A percentile compares a stretch with the other conserved stretches of the same genome.
These are phyloP conservation scores for Myodes glareolus DNA, from an alignment of 2,113 vertebrate genomes.

Conservation along the genomic window DNA sequence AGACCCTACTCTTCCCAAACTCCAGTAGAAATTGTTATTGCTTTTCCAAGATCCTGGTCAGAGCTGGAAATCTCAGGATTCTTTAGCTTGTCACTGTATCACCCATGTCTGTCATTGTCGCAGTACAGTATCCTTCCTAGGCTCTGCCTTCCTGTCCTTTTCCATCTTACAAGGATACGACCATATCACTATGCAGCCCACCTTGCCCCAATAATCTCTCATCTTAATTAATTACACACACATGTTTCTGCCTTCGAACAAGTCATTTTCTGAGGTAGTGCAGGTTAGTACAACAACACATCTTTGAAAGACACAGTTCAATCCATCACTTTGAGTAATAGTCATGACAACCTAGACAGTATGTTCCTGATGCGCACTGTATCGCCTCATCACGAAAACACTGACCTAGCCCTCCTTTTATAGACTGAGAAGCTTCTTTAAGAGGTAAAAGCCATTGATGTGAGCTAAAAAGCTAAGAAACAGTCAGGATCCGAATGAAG, in stretches of 20 bases:
- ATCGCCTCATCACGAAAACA: not conserved
- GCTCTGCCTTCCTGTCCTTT: not conserved
- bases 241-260: not conserved
- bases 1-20: not conserved
- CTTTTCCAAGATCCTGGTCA: not conserved
- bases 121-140: too few species aligned
- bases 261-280: not conserved
- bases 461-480: slow-evolving; percentile 6
- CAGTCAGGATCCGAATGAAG: not conserved
- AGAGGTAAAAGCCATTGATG: not conserved
- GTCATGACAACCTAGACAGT: not conserved
- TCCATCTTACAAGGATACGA: not conserved
- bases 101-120: not conserved
- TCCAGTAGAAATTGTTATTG: not conserved
- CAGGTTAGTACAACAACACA: not conserved
- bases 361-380: not conserved
- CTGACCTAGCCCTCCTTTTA: not conserved
- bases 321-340: not conserved
- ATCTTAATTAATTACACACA: not conserved
- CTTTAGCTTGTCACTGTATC: not conserved
- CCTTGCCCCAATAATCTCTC: not conserved
- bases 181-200: not conserved
- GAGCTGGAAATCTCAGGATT: not conserved
- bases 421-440: not conserved
- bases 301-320: not conserved